Conservation (phyloP, 1,140 invertebrate genomes). For the Achatina immaculata region DNA sequence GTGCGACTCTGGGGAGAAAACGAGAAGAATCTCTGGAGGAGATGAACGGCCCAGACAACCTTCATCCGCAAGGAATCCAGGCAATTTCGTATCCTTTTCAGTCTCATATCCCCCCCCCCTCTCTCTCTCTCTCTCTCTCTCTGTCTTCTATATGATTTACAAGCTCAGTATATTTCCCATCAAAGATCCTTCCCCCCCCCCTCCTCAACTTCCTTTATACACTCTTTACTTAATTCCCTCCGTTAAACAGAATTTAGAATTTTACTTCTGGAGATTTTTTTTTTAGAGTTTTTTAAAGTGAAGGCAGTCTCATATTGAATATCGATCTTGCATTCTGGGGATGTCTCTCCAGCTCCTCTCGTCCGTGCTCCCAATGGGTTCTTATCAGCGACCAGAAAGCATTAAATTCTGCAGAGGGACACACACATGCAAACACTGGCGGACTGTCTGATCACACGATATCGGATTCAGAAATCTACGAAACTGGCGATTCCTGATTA, state of each 20-base stretch:
- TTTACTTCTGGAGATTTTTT: too few relatives aligned
- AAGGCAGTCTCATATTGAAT: too few relatives aligned
- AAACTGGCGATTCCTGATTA: conserved; percentile 9
- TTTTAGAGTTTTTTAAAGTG: too few relatives aligned
- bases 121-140: conserved; percentile 29
- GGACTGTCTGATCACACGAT: not conserved
- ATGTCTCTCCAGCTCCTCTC: too few relatives aligned
- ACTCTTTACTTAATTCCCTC: too few relatives aligned
- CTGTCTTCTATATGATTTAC: not conserved
- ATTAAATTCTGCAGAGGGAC: not conserved
- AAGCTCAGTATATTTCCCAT: not conserved
- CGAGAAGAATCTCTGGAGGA: conserved; percentile 4
- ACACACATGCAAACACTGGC: not conserved
- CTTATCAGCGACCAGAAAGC: not conserved
- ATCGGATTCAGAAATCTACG: not conserved
- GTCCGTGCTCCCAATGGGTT: too few relatives aligned
- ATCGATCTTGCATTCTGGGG: too few relatives aligned
- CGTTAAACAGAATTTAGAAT: too few relatives aligned
- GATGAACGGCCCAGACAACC: conserved; percentile 18
- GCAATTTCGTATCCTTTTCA: not conserved
- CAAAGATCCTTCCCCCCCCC: not conserved
- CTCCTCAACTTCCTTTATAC: too few relatives aligned
- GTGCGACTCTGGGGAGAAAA: not conserved
- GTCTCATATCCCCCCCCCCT: not conserved
- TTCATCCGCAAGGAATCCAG: not conserved